These are phyloP conservation scores for Drosophila rellima DNA, from an alignment of 2,888 invertebrate species.

Conservation along the genomic window DNA sequence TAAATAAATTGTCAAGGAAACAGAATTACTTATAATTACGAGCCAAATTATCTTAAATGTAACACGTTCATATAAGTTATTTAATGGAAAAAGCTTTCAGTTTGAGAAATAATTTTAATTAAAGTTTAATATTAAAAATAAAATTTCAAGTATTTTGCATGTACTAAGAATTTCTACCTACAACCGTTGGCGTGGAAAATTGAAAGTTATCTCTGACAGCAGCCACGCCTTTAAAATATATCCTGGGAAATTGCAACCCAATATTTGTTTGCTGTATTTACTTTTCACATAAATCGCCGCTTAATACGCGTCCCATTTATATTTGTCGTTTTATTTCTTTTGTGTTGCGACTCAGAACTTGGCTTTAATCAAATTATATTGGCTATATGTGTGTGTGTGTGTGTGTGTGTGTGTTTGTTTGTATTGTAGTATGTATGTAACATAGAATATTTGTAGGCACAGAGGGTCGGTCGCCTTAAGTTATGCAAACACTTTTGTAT, in stretches of 20 bases:
- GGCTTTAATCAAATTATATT: constrained; percentile 55
- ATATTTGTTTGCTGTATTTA: constrained; percentile 20
- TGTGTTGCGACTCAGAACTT: constrained; percentile 20
- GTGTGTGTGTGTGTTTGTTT: background rate
- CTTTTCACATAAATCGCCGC: constrained; percentile 22
- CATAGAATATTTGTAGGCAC: constrained; percentile 24
- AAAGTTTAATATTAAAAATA: too few relatives aligned
- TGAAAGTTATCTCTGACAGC: background rate
- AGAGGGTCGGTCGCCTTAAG: constrained; percentile 54
- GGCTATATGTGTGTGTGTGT: constrained; percentile 18
- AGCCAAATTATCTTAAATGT: background rate
- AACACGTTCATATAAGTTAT: too few relatives aligned
- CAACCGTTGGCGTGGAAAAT: background rate
- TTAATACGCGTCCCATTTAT: constrained; percentile 12
- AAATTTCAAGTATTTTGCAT: background rate
- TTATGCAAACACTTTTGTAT: constrained; percentile 76
- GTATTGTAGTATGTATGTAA: constrained; percentile 7
- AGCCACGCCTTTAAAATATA: constrained; percentile 61
- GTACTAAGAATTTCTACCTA: background rate
- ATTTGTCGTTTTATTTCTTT: constrained; percentile 19
- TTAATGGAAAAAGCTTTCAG: too few relatives aligned
- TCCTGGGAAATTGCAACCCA: background rate
- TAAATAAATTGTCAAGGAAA: background rate
- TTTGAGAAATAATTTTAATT: too few relatives aligned
- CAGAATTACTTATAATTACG: too few relatives aligned